Percentiles rank a stretch among this genome's conserved stretches.
These are phyloP conservation scores for Melinaea menophilus DNA, from an alignment of 2,888 invertebrate species.

Conservation along the genomic window DNA sequence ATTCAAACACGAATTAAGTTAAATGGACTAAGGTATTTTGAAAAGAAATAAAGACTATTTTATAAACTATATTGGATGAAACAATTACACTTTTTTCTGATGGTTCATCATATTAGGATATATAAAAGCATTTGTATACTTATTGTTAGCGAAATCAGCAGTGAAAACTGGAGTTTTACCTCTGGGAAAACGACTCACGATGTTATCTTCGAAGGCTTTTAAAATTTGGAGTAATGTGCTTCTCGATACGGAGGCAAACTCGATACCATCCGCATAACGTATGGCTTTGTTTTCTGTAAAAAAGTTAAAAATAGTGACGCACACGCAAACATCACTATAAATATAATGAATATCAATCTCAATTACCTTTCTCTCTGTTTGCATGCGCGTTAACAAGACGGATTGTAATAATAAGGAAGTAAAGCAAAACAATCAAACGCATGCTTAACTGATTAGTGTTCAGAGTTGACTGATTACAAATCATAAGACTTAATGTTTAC, in stretches of 20 bases:
- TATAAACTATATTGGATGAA: too few species aligned
- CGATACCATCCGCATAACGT: conserved; percentile 40
- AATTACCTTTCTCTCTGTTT: conserved; percentile 15
- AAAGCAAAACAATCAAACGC: conserved; percentile 17
- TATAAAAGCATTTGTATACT: conserved; percentile 49
- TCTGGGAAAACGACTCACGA: conserved; percentile 30
- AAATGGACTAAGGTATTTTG: too few species aligned
- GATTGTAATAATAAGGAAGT: conserved; percentile 5
- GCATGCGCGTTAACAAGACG: conserved; percentile 11
- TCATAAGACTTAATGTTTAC: not conserved
- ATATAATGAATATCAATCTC: not conserved
- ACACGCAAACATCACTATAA: not conserved
- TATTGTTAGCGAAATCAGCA: conserved; percentile 57
- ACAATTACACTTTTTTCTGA: not conserved
- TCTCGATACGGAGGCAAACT: conserved; percentile 43
- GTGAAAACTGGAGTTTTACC: conserved; percentile 43
- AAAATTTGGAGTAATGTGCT: conserved; percentile 52
- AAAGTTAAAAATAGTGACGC: not conserved
- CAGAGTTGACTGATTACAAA: not conserved
- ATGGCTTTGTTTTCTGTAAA: not conserved
- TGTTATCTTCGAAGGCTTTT: conserved; percentile 46
- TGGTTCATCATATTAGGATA: conserved; percentile 42
- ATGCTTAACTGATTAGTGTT: conserved; percentile 12
- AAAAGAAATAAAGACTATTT: too few species aligned
- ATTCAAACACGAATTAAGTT: too few species aligned